Conservation (phyloP, 2,797 vertebrate species). For the Halcyon smyrnensis region DNA sequence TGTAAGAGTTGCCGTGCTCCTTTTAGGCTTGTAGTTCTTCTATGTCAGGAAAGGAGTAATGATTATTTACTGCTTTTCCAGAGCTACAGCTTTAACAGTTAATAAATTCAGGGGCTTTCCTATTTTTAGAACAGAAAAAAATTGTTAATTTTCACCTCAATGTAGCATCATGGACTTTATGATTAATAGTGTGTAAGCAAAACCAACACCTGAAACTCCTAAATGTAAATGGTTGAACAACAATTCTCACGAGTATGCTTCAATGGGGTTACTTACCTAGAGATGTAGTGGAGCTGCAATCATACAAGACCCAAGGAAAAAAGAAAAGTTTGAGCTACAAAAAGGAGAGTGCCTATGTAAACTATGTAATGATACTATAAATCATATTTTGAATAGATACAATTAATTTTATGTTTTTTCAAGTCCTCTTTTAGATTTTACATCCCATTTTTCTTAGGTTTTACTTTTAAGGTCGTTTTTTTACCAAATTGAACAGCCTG, state of each 20-base stretch:
- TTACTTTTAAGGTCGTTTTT: constrained; percentile 58
- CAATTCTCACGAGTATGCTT: not conserved
- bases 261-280: not conserved
- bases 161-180: not conserved
- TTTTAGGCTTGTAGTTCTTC: not conserved
- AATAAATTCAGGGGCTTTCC: not conserved
- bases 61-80: not conserved
- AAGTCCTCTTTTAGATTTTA: constrained; percentile 9
- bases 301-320: not conserved
- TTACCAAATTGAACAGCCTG: constrained; percentile 29
- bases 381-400: constrained; percentile 22
- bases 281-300: not conserved
- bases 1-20: not conserved
- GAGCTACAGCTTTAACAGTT: not conserved
- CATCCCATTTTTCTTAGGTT: constrained; percentile 32
- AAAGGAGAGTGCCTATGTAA: not conserved
- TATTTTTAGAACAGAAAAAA: not conserved
- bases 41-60: not conserved
- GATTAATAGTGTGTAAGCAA: not conserved
- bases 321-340: not conserved
- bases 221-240: not conserved
- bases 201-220: not conserved
- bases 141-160: not conserved
- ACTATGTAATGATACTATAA: not conserved
- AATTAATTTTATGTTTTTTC: constrained; percentile 60